A percentile compares a stretch with the other conserved stretches of the same genome.
Conservation (phyloP, 2,888 invertebrate species). For the Ditula angustiorana region DNA sequence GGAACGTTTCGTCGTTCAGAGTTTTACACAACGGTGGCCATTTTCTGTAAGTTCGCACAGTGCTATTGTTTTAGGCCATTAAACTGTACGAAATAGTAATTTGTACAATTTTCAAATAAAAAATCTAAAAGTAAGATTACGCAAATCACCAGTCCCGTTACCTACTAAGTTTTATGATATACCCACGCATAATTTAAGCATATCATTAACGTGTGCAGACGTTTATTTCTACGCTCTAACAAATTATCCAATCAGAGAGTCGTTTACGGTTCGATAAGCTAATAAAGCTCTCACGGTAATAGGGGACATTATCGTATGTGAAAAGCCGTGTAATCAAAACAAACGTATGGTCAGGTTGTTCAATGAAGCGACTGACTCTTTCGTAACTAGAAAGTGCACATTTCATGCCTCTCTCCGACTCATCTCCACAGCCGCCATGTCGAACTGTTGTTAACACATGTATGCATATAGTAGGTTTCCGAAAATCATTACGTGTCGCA, state of each 20-base stretch:
- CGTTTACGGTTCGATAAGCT: constrained; percentile 31
- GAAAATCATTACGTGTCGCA: constrained; percentile 49
- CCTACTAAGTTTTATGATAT: constrained; percentile 5
- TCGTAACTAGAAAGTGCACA: constrained; percentile 77
- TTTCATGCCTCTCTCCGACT: constrained; percentile 54
- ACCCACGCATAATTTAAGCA: constrained; percentile 6
- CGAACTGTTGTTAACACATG: constrained; percentile 22
- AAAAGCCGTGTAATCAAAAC: constrained; percentile 63
- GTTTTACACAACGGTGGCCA: constrained; percentile 63
- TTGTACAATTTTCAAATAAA: constrained; percentile 9
- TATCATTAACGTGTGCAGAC: constrained; percentile 30
- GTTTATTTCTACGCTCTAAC: constrained; percentile 26
- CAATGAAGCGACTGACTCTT: constrained; percentile 68
- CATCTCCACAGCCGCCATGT: constrained; percentile 40
- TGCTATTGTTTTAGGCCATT: constrained; percentile 23
- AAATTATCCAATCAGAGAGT: constrained; percentile 45
- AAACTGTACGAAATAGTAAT: constrained; percentile 25
- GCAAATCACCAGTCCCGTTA: constrained; percentile 14
- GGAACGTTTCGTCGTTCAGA: constrained; percentile 63
- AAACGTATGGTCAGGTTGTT: constrained; percentile 68
- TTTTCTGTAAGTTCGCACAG: constrained; percentile 63
- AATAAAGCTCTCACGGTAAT: constrained; percentile 63
- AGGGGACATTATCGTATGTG: constrained; percentile 53
- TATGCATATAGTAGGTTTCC: constrained; percentile 31
- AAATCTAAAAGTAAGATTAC: constrained; percentile 6